Conservation (phyloP, 2,797 vertebrate genomes). For the Pipistrellus kuhlii region DNA sequence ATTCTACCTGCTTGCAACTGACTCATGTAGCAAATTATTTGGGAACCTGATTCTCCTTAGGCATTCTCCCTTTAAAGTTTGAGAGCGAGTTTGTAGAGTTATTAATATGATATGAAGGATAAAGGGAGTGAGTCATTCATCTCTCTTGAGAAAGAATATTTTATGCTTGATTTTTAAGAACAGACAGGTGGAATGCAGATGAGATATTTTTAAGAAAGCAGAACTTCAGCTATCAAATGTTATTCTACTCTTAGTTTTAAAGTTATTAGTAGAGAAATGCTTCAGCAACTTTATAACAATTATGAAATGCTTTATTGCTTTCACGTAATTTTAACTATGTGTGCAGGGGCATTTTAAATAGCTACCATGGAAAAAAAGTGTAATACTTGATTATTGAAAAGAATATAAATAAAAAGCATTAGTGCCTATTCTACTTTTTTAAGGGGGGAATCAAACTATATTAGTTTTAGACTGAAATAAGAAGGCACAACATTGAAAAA, state of each 20-base stretch:
- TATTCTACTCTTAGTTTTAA: not conserved
- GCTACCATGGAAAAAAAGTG: not conserved
- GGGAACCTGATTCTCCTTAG: not conserved
- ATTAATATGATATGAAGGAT: not conserved
- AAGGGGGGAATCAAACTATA: not conserved
- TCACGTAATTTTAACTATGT: not conserved
- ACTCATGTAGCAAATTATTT: not conserved
- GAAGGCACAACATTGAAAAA: not conserved
- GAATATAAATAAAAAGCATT: not conserved
- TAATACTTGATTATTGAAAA: conserved; percentile 4
- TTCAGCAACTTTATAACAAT: not conserved
- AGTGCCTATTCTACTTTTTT: not conserved
- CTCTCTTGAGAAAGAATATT: conserved; percentile 7
- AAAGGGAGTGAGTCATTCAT: not conserved
- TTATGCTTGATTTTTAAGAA: conserved; percentile 44
- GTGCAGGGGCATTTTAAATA: not conserved
- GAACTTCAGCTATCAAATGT: conserved; percentile 11
- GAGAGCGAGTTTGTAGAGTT: not conserved
- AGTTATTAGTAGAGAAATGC: not conserved
- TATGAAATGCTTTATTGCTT: not conserved
- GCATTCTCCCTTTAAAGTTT: not conserved
- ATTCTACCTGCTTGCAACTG: not conserved
- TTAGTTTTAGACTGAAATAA: not conserved
- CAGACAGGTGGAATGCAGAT: not conserved
- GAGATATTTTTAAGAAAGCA: conserved; percentile 11